Conservation (phyloP, 2,888 invertebrate species). For the Drosophila borealis region DNA sequence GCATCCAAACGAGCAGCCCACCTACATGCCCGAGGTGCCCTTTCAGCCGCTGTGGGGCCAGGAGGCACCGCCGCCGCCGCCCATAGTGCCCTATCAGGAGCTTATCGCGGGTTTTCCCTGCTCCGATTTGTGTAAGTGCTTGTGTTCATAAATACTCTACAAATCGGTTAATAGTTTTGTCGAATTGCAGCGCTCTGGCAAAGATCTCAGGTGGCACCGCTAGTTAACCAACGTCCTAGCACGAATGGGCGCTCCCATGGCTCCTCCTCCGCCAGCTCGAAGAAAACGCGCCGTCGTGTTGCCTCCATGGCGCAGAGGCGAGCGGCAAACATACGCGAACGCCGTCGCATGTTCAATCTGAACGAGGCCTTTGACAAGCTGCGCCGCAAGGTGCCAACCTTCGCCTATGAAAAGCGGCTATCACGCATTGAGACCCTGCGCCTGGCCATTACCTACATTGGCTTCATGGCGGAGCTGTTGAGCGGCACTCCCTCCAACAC, state of each 20-base stretch:
- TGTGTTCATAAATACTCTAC: too few relatives aligned
- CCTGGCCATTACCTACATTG: slow-evolving; percentile 97
- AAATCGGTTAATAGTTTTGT: neutral
- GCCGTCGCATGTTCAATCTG: slow-evolving; percentile 97
- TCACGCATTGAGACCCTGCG: slow-evolving; percentile 97
- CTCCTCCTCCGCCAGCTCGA: slow-evolving; percentile 85
- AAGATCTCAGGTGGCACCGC: slow-evolving; percentile 86
- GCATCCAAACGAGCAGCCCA: slow-evolving; percentile 82
- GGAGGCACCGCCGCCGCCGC: slow-evolving; percentile 87
- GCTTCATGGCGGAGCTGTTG: slow-evolving; percentile 97
- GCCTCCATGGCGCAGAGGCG: slow-evolving; percentile 95
- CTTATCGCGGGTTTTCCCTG: slow-evolving; percentile 90
- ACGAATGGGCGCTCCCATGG: slow-evolving; percentile 67
- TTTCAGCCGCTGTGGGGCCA: slow-evolving; percentile 85
- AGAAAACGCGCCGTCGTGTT: slow-evolving; percentile 94
- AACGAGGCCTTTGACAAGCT: slow-evolving; percentile 98
- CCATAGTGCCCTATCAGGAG: slow-evolving; percentile 88
- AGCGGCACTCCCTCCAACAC: slow-evolving; percentile 87
- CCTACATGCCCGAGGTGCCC: slow-evolving; percentile 84
- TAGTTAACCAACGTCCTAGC: slow-evolving; percentile 83
- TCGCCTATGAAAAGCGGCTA: slow-evolving; percentile 97
- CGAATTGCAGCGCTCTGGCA: slow-evolving; percentile 85
- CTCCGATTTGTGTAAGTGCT: slow-evolving; percentile 87
- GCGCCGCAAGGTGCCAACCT: slow-evolving; percentile 96
- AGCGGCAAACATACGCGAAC: slow-evolving; percentile 96